Conservation (phyloP, 1,140 invertebrate species). For the Drosophila funebris region DNA sequence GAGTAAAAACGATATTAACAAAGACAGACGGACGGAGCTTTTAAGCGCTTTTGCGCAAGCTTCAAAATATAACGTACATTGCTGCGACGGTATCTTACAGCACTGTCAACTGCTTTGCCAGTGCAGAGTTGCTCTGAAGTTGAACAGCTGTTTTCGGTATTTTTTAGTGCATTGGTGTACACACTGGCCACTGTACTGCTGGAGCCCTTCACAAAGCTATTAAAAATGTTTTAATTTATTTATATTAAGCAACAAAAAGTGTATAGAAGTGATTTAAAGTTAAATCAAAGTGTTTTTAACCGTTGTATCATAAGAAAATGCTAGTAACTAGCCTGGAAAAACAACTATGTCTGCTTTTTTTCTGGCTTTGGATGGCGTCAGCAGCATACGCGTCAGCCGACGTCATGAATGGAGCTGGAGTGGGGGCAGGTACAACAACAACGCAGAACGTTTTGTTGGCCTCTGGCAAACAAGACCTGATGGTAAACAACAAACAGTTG, state of each 20-base stretch:
- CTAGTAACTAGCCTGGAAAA: background rate
- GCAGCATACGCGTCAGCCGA: constrained; percentile 43
- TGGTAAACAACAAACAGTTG: constrained; percentile 3
- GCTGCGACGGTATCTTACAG: background rate
- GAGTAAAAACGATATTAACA: constrained; percentile 22
- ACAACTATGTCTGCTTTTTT: constrained; percentile 25
- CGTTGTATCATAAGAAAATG: constrained; percentile 21
- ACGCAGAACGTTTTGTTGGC: constrained; percentile 22
- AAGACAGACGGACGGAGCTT: no score
- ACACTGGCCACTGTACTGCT: constrained; percentile 6
- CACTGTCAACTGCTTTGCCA: background rate
- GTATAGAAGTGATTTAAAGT: constrained; percentile 6
- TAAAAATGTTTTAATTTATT: constrained; percentile 43
- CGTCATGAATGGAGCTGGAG: constrained; percentile 46
- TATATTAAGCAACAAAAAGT: constrained; percentile 12
- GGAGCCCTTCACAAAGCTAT: constrained; percentile 20
- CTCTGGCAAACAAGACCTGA: constrained; percentile 31
- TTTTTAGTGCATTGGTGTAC: background rate
- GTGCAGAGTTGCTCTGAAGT: constrained; percentile 2
- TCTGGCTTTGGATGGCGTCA: constrained; percentile 58
- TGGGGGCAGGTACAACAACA: background rate
- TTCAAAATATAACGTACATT: constrained; percentile 38
- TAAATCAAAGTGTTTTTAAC: background rate
- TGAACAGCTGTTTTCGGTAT: constrained; percentile 33
- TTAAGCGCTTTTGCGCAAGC: no score